Evolutionary conservation across 2,888 invertebrate species (phyloP), one percentile per base, ranked within the genome.

Genomic region (Formica aserva): DNA sequence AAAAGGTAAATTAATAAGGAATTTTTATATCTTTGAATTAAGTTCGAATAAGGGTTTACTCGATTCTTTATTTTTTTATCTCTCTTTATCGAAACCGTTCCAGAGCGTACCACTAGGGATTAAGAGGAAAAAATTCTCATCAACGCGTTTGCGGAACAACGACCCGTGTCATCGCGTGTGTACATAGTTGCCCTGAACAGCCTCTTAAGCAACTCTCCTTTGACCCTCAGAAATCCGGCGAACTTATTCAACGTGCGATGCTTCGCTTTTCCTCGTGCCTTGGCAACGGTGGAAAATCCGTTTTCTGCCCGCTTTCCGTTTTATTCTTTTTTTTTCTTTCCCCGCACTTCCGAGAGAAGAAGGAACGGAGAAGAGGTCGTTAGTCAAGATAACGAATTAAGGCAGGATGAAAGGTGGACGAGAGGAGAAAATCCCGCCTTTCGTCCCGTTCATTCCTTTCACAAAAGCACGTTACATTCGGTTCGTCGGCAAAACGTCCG

Each of bases 361-460:
- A 55, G 22, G 38, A 66, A 55, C 41, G 55, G 66, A 32, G 32
- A 76, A 83, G 81, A 66, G 83, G 86, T 87, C 87, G 87, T 89
- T 90, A 90, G 87, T 85, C 86, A 83, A 88, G 87, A 87, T 86
- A 89, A 90, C 82, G 83, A 90, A 90, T 89, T 89, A 89, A 85
- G 86, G 84, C 82, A 78, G 80, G 85, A 85, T 80, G 87, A 82
- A 60, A 60, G 77, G 77, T 80, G 77, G 77, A 78, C 77, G 60
- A 82, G 76, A 82, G 55, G n/a, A 76, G 77, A 69, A 84, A 57
- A 84, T 83, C 57, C 78, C 66, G 69, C 74, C 69, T 57, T 29
- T 67, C 55, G 55, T 67, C 38, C 52, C 62, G 32, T 15, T 62
- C 45, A 41, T 75, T 45, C 5, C 48, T 41, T 77, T 67, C 55